Evolutionary conservation across 2,888 invertebrate genomes (phyloP), one percentile per base, ranked within the genome.

Genomic region (Pilophorus perplexus): DNA sequence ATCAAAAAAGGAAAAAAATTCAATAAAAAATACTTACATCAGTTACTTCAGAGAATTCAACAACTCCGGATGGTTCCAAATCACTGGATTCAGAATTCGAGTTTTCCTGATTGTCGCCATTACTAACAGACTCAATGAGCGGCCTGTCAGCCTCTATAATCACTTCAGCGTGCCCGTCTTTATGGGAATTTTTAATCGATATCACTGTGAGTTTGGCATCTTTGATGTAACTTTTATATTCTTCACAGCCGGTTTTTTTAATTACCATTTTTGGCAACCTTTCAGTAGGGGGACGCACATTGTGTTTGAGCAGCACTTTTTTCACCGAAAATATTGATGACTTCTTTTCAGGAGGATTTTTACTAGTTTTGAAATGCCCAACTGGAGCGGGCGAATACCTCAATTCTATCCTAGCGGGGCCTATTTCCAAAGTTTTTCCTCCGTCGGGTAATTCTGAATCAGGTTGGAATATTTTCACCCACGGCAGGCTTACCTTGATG

Each of bases 191-290:
- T 22, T 62, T 62, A 4, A 62, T 62, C n/a, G 62, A 62, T 20
- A 62, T 28, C 16, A 62, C 62, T 46, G 46, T 44, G 12, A 62
- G 33, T 33, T 62, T 62, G 33, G 64, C 66, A 22, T 69, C 64
- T 48, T 69, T 69, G 40, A 69, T 67, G 37, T 64, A 69, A 46
- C 69, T 69, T 37, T 60, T 67, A 40, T 69, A 69, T 40, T 64
- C 67, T 37, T 67, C 46, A 37, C 67, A 62, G 8, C 62, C 69
- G 6, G 64, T 69, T 57, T 67, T 69, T 28, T 69, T 69, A 16
- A 69, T 69, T 6, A 69, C 64, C 69, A 69, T 69, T 67, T 69
- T 69, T 3, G 69, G 69, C 20, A 69, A 46, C 28, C 67, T 57
- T 28, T 67, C 69, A 44, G 54, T 64, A 14, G 40, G 37, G 16